Evolutionary conservation across 2,888 invertebrate genomes (phyloP).

Genomic region (Aporophyla lueneburgensis): DNA sequence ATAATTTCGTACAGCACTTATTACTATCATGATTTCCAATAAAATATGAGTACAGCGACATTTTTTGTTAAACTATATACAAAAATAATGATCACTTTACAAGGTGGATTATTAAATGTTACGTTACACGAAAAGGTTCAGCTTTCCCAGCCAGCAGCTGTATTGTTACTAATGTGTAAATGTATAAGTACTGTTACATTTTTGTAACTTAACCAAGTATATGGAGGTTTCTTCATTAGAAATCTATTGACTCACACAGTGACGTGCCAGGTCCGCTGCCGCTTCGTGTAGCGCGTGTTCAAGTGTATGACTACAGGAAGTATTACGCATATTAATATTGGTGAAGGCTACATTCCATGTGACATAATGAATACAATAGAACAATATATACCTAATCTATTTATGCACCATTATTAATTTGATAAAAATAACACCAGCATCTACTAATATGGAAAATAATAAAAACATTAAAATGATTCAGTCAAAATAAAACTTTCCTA

Average conservation of each 20-base stretch:
- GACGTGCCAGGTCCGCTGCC: background rate
- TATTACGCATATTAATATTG: conserved; percentile 34
- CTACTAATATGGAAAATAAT: conserved; percentile 55
- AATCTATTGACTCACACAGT: background rate
- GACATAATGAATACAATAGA: conserved; percentile 63
- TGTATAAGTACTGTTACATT: conserved; percentile 2
- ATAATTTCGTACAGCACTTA: conserved; percentile 58
- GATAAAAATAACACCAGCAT: conserved; percentile 70
- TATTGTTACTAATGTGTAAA: background rate
- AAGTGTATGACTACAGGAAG: conserved; percentile 29
- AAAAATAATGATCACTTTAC: conserved; percentile 55
- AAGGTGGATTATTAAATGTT: conserved; percentile 33
- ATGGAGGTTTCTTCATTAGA: background rate
- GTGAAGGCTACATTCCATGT: conserved; percentile 59
- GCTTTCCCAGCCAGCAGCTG: background rate
- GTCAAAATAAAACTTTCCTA: conserved; percentile 62
- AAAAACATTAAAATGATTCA: conserved; percentile 59
- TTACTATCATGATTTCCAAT: conserved; percentile 63
- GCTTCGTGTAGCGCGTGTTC: conserved; percentile 22
- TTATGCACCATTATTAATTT: conserved; percentile 82
- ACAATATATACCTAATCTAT: conserved; percentile 74
- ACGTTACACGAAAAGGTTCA: conserved; percentile 17
- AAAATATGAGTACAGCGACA: conserved; percentile 60
- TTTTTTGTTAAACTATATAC: conserved; percentile 59
- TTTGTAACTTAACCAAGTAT: background rate